A percentile compares a stretch with the other conserved stretches of the same genome.
phyloP scores from a whole-genome alignment of 2,113 vertebrate species.

The Corythornis vintsioides region DNA sequence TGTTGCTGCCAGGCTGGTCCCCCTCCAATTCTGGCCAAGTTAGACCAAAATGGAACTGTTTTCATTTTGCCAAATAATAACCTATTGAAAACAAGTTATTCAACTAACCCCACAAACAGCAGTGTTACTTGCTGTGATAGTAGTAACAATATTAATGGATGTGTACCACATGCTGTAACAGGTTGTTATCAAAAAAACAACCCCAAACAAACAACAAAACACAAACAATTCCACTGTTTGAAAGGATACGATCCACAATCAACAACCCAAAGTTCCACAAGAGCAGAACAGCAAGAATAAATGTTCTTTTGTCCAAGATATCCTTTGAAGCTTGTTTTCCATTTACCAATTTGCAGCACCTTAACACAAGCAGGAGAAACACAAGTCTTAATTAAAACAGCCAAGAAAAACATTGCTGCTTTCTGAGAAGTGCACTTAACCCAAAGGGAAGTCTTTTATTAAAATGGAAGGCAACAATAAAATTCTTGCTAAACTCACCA shows the following conservation, averaged over 20 bases:
- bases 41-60: neutral
- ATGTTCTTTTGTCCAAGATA: conserved; percentile 79
- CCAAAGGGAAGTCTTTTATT: neutral
- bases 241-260: conserved; percentile 96
- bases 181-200: neutral
- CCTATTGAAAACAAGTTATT: neutral
- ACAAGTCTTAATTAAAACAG: neutral
- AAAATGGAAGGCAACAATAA: neutral
- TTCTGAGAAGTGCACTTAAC: neutral
- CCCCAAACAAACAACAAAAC: neutral
- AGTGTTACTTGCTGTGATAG: neutral
- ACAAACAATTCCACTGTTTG: neutral
- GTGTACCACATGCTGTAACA: neutral
- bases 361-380: conserved; percentile 49
- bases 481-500: neutral
- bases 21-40: neutral
- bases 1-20: neutral
- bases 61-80: neutral
- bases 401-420: neutral
- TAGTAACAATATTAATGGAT: neutral
- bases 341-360: conserved; percentile 86
- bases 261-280: conserved; percentile 95
- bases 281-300: conserved; percentile 87
- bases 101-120: neutral
- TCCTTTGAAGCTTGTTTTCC: conserved; percentile 80